phyloP scores from a whole-genome alignment of 2,113 vertebrate species.

The Chiloscyllium plagiosum region DNA sequence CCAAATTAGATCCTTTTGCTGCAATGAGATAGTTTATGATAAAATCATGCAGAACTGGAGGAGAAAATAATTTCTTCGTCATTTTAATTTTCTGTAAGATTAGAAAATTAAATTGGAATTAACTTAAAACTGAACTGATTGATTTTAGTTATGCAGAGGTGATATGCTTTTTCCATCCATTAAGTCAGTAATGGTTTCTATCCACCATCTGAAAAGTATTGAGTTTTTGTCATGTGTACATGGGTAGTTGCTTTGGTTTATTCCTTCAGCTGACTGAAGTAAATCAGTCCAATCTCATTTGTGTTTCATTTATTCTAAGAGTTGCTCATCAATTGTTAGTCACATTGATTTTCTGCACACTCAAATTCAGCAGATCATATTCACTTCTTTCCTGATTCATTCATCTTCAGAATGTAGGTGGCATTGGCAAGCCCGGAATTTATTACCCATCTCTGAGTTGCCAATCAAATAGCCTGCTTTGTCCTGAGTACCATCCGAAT shows the following conservation, averaged over 20 bases:
- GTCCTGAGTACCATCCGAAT: neutral
- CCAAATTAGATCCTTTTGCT: neutral
- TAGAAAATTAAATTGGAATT: neutral
- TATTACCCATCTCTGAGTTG: neutral
- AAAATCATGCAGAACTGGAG: neutral
- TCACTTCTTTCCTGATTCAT: neutral
- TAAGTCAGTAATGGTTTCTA: neutral
- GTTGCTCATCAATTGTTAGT: neutral
- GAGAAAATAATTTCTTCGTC: neutral
- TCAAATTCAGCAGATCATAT: neutral
- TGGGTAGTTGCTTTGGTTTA: neutral
- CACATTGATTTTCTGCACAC: neutral
- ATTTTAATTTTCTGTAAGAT: neutral
- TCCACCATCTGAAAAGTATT: neutral
- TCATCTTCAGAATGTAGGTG: neutral
- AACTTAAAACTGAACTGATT: neutral
- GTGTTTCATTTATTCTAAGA: neutral
- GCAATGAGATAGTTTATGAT: neutral
- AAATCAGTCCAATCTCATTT: neutral
- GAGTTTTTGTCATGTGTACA: neutral
- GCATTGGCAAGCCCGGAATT: neutral
- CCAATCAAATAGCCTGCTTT: neutral
- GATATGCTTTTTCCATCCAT: neutral
- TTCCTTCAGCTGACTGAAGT: neutral
- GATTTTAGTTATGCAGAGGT: neutral